Evolutionary conservation across 2,888 invertebrate species (phyloP), one percentile per base, ranked within the genome.

Genomic region (Nipponacmea schrenckii): DNA sequence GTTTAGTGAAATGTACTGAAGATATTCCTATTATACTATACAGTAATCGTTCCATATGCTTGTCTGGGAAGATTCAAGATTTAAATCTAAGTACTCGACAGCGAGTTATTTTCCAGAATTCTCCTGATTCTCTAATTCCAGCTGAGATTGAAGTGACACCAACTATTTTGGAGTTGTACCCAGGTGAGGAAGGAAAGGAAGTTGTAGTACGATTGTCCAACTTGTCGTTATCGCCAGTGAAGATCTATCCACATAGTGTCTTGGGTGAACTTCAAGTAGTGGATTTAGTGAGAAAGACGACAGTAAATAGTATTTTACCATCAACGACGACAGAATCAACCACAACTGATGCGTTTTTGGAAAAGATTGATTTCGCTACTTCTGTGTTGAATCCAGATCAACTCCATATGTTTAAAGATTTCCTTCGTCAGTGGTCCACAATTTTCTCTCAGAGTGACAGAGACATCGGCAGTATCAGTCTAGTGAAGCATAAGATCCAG

Each of bases 401-500:
- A 46, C 46, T 46, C 46, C 46, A 46, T 46, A 46, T 15, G 46
- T 46, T 46, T 15, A 46, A 46, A 46, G 46, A 46, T 46, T 46
- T 46, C 46, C 46, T 46, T 14, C 10, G 1, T 15, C 46, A 46
- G 46, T 46, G 46, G 46, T 46, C 46, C 46, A 14, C 46, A 46
- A 46, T 46, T 15, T 48, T 48, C 17, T 48, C 48, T 15, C 48
- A 48, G 15, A 48, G 5, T 48, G 48, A 48, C 48, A 48, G 48
- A 48, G 48, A 48, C 48, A 48, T 48, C 48, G 48, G 48, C 15
- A 48, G 48, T 48, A 48, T 48, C 17, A 48, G 48, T 48, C 17
- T 48, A 17, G 46, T 46, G 46, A 48, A 48, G 48, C 48, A 48
- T 48, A 48, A 48, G 48, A 48, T 48, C 48, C 48, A 48, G 48